phyloP scores from a whole-genome alignment of 2,113 vertebrate genomes.

The Typhlomys cinereus region DNA sequence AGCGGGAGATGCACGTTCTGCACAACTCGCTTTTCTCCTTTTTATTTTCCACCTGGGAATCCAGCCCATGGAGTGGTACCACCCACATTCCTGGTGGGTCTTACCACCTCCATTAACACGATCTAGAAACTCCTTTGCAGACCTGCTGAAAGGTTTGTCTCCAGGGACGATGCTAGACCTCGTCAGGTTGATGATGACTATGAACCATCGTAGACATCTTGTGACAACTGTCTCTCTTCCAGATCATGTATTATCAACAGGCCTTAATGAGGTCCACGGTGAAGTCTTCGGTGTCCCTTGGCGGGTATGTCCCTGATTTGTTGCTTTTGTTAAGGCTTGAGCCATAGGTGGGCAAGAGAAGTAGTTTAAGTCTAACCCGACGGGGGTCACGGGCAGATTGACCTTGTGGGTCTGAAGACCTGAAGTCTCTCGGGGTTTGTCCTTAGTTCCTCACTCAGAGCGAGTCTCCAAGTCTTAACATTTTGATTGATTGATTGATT shows the following conservation, averaged over 20 bases:
- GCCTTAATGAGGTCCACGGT: conserved; percentile 94
- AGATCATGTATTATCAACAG: conserved; percentile 98
- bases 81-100: too few species aligned
- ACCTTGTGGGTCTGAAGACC: not conserved
- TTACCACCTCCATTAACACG: not conserved
- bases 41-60: too few species aligned
- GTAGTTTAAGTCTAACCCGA: not conserved
- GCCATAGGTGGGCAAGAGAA: not conserved
- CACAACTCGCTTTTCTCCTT: too few species aligned
- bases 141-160: not conserved
- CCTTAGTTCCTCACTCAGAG: not conserved
- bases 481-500: too few species aligned
- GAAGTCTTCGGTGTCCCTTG: conserved; percentile 97
- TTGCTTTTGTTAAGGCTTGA: not conserved
- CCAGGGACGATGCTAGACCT: not conserved
- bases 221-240: conserved; percentile 59
- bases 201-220: not conserved
- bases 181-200: not conserved
- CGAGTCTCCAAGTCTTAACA: not conserved
- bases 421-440: not conserved
- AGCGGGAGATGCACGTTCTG: not conserved
- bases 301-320: conserved; percentile 89
- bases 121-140: not conserved
- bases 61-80: too few species aligned
- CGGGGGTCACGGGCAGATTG: not conserved